A percentile compares a stretch with the other conserved stretches of the same genome.
phyloP scores from a whole-genome alignment of 2,113 vertebrate species.

The Syrmaticus mikado region DNA sequence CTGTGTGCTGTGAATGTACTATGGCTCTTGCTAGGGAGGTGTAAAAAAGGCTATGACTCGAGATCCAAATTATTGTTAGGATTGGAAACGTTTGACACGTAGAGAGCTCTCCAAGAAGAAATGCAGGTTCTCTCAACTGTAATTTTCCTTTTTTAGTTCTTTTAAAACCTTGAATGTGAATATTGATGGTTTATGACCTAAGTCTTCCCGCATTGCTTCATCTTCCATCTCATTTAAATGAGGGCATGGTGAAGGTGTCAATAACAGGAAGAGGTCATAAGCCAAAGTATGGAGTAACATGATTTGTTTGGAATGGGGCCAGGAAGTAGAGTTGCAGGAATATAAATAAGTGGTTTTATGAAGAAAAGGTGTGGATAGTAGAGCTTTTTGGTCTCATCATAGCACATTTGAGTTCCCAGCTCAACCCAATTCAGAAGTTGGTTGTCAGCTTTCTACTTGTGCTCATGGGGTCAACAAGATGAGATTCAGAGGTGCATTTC shows the following conservation, averaged over 20 bases:
- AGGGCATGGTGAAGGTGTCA: background rate
- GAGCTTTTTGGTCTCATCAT: background rate
- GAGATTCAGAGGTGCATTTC: background rate
- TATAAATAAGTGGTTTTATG: background rate
- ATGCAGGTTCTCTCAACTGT: background rate
- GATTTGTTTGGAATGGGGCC: background rate
- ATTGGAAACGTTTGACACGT: background rate
- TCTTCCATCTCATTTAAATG: background rate
- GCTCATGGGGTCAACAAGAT: fast-evolving
- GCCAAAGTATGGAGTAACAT: background rate
- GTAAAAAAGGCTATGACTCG: background rate
- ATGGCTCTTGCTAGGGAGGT: background rate
- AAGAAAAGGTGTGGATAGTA: background rate
- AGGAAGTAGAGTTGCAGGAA: background rate
- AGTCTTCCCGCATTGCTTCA: fast-evolving
- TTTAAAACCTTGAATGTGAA: background rate
- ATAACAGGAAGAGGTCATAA: background rate
- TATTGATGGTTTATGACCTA: background rate
- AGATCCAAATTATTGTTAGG: background rate
- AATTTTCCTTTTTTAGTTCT: background rate
- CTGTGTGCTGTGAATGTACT: fast-evolving
- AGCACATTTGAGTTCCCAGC: background rate
- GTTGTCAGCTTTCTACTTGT: background rate
- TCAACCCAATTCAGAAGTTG: fast-evolving
- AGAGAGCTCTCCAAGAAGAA: background rate